Evolutionary conservation across 2,888 invertebrate genomes (phyloP).

Genomic region (Gryllus longicercus): DNA sequence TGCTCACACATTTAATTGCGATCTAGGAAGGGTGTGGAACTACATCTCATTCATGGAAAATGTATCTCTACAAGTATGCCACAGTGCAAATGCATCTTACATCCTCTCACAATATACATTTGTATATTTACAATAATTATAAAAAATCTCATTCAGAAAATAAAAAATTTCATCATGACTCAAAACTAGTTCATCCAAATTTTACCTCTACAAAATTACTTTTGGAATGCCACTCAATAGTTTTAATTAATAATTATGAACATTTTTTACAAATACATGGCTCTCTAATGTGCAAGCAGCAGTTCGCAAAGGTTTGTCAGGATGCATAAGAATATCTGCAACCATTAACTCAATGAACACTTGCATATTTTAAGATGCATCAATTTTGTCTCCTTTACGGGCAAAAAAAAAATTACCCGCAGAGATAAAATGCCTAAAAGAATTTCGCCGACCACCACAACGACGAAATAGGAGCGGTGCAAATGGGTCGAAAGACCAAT

Average conservation of each 20-base stretch:
- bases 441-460: conserved; percentile 1
- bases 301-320: not conserved
- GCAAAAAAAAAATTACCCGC: no score
- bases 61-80: not conserved
- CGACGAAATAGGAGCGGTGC: not conserved
- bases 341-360: no score
- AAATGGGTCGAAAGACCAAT: conserved; percentile 1
- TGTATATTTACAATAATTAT: not conserved
- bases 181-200: conserved; percentile 8
- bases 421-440: not conserved
- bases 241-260: not conserved
- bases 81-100: not conserved
- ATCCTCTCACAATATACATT: conserved; percentile 1
- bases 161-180: conserved; percentile 7
- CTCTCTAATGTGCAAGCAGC: not conserved
- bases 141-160: conserved; percentile 11
- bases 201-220: conserved; percentile 1
- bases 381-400: no score
- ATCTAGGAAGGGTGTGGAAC: not conserved
- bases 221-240: conserved; percentile 1
- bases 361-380: no score
- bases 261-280: not conserved
- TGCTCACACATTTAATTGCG: not conserved
- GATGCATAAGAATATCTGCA: no score
- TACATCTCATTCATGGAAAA: not conserved